These are phyloP conservation scores for Marcusenius ussheri DNA, from an alignment of 2,113 vertebrate genomes.

Conservation along the genomic window DNA sequence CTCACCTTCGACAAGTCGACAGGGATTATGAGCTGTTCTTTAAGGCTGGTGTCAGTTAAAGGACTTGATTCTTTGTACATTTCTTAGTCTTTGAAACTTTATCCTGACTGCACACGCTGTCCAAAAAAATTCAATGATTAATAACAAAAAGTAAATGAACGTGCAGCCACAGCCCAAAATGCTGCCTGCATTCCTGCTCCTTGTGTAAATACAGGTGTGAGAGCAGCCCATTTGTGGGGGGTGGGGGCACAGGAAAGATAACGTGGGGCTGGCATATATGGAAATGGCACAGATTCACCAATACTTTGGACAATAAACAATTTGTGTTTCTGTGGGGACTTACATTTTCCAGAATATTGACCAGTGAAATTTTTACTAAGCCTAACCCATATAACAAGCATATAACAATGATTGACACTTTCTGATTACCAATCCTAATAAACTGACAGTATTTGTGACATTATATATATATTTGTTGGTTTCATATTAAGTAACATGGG, in stretches of 20 bases:
- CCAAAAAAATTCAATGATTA: constrained; percentile 11
- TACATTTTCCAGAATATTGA: neutral
- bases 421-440: neutral
- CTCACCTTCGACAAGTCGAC: neutral
- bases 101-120: constrained; percentile 15
- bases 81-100: constrained; percentile 15
- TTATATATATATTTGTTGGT: neutral
- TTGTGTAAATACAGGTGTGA: constrained; percentile 54
- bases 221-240: constrained; percentile 5
- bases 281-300: neutral
- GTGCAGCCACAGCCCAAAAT: constrained; percentile 4
- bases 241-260: neutral
- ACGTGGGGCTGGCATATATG: neutral
- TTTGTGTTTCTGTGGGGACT: neutral
- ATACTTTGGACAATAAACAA: neutral
- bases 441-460: neutral
- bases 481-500: neutral
- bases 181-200: constrained; percentile 29
- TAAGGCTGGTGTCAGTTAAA: neutral
- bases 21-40: neutral
- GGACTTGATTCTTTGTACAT: neutral
- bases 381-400: neutral
- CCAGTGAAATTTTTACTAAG: neutral
- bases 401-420: neutral
- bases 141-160: constrained; percentile 35